Percentiles rank a stretch among this genome's conserved stretches.
phyloP scores from a whole-genome alignment of 1,140 invertebrate genomes.

The Asobara japonica region DNA sequence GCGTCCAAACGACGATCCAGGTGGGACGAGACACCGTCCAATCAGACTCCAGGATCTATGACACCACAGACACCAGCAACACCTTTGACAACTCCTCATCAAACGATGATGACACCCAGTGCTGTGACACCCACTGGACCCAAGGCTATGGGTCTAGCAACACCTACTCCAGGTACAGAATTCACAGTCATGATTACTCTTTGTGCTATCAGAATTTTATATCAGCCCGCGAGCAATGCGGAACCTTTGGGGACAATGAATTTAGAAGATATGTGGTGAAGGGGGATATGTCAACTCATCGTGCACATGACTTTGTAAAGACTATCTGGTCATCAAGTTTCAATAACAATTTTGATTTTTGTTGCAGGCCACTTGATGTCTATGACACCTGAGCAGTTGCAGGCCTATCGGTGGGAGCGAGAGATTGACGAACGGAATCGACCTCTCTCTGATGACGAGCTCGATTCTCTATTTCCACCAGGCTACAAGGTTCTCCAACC shows the following conservation, averaged over 20 bases:
- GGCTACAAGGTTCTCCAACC: conserved; percentile 98
- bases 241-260: too few relatives aligned
- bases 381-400: conserved; percentile 99
- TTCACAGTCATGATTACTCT: too few relatives aligned
- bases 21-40: conserved; percentile 97
- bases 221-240: too few relatives aligned
- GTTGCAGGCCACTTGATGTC: conserved; percentile 93
- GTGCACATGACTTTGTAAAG: too few relatives aligned
- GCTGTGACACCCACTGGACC: conserved; percentile 89
- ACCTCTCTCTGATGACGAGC: conserved; percentile 95
- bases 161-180: conserved; percentile 96
- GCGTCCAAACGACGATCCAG: conserved; percentile 86
- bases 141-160: conserved; percentile 98
- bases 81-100: conserved; percentile 73
- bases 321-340: too few relatives aligned
- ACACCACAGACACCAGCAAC: conserved; percentile 79
- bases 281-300: too few relatives aligned
- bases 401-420: conserved; percentile 98
- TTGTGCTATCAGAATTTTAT: too few relatives aligned
- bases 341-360: too few relatives aligned
- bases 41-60: conserved; percentile 77
- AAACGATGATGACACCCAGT: conserved; percentile 71
- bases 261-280: too few relatives aligned
- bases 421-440: conserved; percentile 99
- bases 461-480: conserved; percentile 96